A percentile compares a stretch with the other conserved stretches of the same genome.
Evolutionary conservation across 2,113 vertebrate species (phyloP).

Genomic region (Piprites chloris): DNA sequence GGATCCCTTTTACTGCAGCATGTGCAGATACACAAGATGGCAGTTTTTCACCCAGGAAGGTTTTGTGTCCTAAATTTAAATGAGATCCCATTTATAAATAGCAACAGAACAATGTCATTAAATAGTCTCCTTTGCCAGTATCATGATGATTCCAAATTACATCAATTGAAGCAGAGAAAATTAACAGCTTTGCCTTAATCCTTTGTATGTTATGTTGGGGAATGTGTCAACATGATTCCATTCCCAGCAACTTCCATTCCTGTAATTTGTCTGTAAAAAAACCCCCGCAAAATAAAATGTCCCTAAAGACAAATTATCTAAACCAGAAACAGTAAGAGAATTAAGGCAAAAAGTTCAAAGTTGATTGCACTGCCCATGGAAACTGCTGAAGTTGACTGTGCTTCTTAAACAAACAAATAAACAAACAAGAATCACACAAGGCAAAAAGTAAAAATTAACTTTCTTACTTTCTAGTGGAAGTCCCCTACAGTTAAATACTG

Average conservation of each 20-base stretch:
- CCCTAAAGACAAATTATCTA: not conserved
- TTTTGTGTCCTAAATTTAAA: slow-evolving; percentile 43
- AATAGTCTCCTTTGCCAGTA: not conserved
- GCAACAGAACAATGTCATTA: slow-evolving; percentile 34
- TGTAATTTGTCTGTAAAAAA: not conserved
- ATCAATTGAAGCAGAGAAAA: slow-evolving; percentile 39
- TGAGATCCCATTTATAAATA: slow-evolving; percentile 36
- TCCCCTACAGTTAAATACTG: not conserved
- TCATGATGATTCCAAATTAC: slow-evolving; percentile 36
- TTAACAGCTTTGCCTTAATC: slow-evolving; percentile 29
- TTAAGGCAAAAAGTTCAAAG: slow-evolving; percentile 77
- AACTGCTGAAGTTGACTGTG: not conserved
- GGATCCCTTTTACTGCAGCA: not conserved
- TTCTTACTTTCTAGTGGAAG: not conserved
- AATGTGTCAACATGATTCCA: not conserved
- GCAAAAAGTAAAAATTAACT: not conserved
- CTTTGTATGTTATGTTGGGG: not conserved
- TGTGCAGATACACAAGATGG: not conserved
- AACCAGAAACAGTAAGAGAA: slow-evolving; percentile 76
- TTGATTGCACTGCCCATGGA: not conserved
- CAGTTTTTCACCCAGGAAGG: slow-evolving; percentile 24
- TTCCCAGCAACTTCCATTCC: not conserved
- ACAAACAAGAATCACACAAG: not conserved
- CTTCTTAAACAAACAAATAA: not conserved
- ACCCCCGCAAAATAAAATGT: not conserved